These are phyloP conservation scores for Esperia sulphurella DNA, from an alignment of 2,888 invertebrate genomes.

Conservation along the genomic window DNA sequence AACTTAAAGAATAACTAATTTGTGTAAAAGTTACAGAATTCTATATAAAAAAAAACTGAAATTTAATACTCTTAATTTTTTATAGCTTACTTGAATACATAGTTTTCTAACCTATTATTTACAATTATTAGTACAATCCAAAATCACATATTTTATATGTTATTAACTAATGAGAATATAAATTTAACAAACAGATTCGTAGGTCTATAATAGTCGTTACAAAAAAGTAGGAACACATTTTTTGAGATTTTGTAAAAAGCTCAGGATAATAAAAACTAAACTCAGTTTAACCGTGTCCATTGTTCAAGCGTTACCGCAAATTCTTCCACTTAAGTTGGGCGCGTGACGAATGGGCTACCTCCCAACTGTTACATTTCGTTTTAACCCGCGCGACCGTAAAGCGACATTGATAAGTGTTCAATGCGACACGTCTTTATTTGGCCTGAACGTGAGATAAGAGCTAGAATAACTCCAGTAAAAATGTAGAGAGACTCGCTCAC, in stretches of 20 bases:
- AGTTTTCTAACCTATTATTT: too few relatives aligned
- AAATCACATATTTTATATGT: too few relatives aligned
- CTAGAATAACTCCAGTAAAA: conserved; percentile 21
- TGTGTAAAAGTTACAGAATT: too few relatives aligned
- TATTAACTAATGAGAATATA: too few relatives aligned
- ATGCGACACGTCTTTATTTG: conserved; percentile 53
- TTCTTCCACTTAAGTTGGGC: conserved; percentile 56
- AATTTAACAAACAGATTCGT: too few relatives aligned
- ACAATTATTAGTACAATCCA: too few relatives aligned
- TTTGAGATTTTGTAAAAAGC: neutral
- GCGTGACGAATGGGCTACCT: conserved; percentile 54
- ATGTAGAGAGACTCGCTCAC: neutral
- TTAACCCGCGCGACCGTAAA: conserved; percentile 52
- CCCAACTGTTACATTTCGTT: conserved; percentile 52
- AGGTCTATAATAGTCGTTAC: too few relatives aligned
- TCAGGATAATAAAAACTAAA: conserved; percentile 27
- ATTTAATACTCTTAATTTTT: too few relatives aligned
- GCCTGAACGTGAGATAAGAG: conserved; percentile 48
- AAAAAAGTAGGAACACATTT: too few relatives aligned
- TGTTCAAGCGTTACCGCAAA: conserved; percentile 50
- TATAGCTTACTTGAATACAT: too few relatives aligned
- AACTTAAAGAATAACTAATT: too few relatives aligned
- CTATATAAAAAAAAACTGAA: too few relatives aligned
- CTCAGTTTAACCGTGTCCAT: conserved; percentile 35
- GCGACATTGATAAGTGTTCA: conserved; percentile 62